phyloP scores from a whole-genome alignment of 2,797 vertebrate species.

The Lophotriccus pileatus region DNA sequence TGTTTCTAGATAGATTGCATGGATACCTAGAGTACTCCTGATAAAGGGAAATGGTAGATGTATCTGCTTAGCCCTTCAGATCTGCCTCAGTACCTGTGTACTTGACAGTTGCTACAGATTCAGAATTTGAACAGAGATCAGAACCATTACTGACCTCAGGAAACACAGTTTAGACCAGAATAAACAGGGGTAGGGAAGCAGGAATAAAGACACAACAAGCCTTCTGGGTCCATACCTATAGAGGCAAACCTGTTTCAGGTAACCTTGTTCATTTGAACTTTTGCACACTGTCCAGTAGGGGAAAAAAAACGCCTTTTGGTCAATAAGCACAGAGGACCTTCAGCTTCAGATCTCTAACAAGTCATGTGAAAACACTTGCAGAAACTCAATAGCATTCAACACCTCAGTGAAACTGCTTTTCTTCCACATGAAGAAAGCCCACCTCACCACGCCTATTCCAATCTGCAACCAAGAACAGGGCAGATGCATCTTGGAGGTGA shows the following conservation, averaged over 20 bases:
- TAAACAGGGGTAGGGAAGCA: not conserved
- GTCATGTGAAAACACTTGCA: not conserved
- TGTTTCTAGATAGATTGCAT: not conserved
- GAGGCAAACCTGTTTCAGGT: not conserved
- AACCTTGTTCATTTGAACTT: not conserved
- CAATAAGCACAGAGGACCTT: not conserved
- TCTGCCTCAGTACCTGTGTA: not conserved
- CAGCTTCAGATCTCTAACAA: not conserved
- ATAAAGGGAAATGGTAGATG: not conserved
- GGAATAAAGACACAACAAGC: not conserved
- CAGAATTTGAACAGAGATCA: not conserved
- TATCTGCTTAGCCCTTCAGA: not conserved
- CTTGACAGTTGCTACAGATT: not conserved
- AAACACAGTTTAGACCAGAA: not conserved
- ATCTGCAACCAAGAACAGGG: not conserved
- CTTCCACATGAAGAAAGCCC: not conserved
- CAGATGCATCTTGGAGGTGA: not conserved
- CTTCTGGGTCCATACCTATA: not conserved
- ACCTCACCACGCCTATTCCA: not conserved
- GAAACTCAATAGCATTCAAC: not conserved
- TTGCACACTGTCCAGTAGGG: not conserved
- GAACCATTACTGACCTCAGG: not conserved
- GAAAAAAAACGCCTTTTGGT: not conserved
- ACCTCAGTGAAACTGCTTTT: not conserved
- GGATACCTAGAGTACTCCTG: not conserved